Conservation (phyloP, 2,888 invertebrate genomes). For the Augochlorella aurata region DNA sequence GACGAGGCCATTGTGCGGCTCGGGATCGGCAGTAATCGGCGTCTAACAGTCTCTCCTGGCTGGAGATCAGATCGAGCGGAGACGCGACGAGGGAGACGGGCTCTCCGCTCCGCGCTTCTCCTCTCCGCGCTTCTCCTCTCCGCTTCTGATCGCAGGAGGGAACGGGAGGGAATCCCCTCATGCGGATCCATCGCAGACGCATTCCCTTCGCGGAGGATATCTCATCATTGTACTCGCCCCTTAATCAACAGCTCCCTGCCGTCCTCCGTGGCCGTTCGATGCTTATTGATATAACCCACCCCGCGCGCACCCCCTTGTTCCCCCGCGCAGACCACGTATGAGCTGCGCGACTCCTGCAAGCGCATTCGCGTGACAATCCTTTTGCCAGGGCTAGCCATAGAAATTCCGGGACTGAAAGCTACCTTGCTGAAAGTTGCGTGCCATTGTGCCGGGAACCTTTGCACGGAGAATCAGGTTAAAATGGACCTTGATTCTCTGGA, state of each 20-base stretch:
- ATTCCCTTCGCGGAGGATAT: conserved; percentile 70
- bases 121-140: background rate
- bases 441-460: too few relatives aligned
- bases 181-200: conserved; percentile 67
- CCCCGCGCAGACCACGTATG: conserved; percentile 22
- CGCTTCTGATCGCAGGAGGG: conserved; percentile 18
- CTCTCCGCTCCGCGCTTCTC: background rate
- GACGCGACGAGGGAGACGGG: conserved; percentile 37
- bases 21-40: conserved; percentile 67
- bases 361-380: background rate
- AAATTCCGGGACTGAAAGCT: too few relatives aligned
- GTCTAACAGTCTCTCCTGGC: conserved; percentile 67
- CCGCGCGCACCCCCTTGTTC: background rate
- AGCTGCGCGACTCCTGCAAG: conserved; percentile 7
- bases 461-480: too few relatives aligned
- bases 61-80: conserved; percentile 62
- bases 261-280: conserved; percentile 73
- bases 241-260: conserved; percentile 76
- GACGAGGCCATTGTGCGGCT: conserved; percentile 61
- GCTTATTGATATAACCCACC: conserved; percentile 75
- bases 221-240: conserved; percentile 73
- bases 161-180: conserved; percentile 52
- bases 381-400: background rate
- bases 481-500: too few relatives aligned
- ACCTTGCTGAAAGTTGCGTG: too few relatives aligned